Evolutionary conservation across 1,140 invertebrate genomes (phyloP), one percentile per base, ranked within the genome.

Genomic region (Liolophura sinensis): DNA sequence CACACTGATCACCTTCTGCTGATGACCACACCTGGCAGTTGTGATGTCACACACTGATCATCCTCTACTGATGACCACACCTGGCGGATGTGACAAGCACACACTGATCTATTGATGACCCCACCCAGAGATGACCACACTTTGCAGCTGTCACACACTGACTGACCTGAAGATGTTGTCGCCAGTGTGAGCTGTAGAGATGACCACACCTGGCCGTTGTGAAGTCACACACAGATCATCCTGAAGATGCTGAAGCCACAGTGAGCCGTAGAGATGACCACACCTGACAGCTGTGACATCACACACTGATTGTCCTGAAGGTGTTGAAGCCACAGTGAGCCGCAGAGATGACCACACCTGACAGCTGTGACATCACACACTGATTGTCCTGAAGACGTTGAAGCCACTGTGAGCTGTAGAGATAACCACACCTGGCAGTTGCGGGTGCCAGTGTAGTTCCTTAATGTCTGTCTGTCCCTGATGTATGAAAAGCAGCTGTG

Each of bases 391-490:
- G 82, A 99, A 99, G 78, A 99, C 89, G 87, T 99, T 97, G 77
- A 99, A 98, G 56, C 96, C 97, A 80, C 90, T 92, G 67, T 92
- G 88, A 27, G 97, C 94, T 24, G 97, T 99, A 48, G 93, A 96
- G n/a, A 99, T 88, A 46, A 99, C 86, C 4, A 96, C 89, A 16
- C 97, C 96, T 15, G 96, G 91, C 70, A 98, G 80, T 78, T 99
- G 97, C 27, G 91, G 89, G 87, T 99, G 98, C 97, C 97, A 99
- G 81, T 99, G 98, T 18, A 99, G 83, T 87, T 99, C 98, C 86
- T 99, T 99, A 27, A 99, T 92, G 77, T 99, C 95, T 61, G 91
- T 93, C 83, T 99, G 97, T 60, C 98, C 98, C 88, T 97, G 94
- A 86, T 99, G 98, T 72, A 99, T 96, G 80, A 99, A 99, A 52